Evolutionary conservation across 2,797 vertebrate genomes (phyloP).

Genomic region (Sciurus carolinensis): DNA sequence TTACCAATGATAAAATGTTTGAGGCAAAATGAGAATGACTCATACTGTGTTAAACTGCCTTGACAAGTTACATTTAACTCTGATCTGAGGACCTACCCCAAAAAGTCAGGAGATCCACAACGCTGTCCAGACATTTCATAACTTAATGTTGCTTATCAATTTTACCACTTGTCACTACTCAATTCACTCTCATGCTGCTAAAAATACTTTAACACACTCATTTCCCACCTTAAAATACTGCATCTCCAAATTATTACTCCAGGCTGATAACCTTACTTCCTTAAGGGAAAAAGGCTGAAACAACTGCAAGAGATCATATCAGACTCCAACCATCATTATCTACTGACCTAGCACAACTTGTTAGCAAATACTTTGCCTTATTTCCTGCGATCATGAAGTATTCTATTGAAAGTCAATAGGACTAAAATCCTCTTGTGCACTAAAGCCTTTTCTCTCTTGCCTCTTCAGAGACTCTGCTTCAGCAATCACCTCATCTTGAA

Average conservation of each 20-base stretch:
- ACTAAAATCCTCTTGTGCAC: no score
- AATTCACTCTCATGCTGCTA: background rate
- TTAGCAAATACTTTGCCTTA: background rate
- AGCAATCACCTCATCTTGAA: background rate
- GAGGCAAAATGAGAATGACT: constrained; percentile 67
- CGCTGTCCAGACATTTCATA: background rate
- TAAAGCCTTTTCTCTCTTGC: background rate
- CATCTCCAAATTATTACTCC: background rate
- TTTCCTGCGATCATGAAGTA: background rate
- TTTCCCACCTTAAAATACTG: background rate
- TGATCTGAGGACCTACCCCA: constrained; percentile 2
- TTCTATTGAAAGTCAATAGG: background rate
- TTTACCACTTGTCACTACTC: background rate
- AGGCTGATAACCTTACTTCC: background rate
- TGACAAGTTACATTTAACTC: constrained; percentile 33
- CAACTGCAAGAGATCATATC: background rate
- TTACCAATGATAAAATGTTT: constrained; percentile 55
- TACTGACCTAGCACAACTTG: background rate
- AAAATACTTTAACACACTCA: constrained; percentile 17
- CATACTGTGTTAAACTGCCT: constrained; percentile 35
- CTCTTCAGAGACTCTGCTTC: background rate
- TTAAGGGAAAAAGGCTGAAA: background rate
- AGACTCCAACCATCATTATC: background rate
- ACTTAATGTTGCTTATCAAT: background rate
- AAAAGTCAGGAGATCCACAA: background rate